Evolutionary conservation across 37 sponge, comb jelly and placozoan species (phyloP).

Genomic region (Chondrilla cf. caribensis): DNA sequence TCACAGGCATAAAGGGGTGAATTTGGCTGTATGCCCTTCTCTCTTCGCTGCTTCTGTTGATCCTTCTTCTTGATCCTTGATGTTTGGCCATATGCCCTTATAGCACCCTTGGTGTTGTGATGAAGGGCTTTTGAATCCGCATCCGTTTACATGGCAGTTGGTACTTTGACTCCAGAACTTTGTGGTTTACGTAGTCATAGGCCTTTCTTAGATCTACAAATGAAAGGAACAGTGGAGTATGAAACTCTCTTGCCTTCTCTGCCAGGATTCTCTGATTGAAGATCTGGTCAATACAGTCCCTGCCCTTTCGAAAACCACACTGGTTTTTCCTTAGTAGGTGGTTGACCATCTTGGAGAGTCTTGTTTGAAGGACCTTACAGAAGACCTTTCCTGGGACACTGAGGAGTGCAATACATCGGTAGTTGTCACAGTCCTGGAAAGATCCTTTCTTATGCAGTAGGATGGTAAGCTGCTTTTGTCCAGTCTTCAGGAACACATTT

Average conservation of each 20-base stretch:
- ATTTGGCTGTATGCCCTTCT: background rate
- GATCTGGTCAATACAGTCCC: slow-evolving; percentile 27
- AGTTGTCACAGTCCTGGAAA: background rate
- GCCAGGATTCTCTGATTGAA: slow-evolving; percentile 6
- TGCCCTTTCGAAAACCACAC: slow-evolving; percentile 36
- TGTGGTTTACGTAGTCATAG: background rate
- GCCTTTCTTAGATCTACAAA: slow-evolving; percentile 22
- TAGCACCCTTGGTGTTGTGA: too few species aligned
- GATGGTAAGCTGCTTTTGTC: background rate
- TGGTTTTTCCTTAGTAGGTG: slow-evolving; percentile 9
- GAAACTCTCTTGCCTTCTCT: slow-evolving; percentile 21
- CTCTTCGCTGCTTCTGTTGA: background rate
- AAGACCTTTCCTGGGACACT: slow-evolving; percentile 30
- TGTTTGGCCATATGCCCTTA: too few species aligned
- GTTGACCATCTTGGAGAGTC: background rate
- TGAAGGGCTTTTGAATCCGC: too few species aligned
- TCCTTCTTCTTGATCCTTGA: background rate
- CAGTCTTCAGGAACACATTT: background rate
- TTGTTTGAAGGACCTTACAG: background rate
- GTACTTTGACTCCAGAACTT: background rate
- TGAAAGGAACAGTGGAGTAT: background rate
- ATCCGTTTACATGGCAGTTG: background rate
- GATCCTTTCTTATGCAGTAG: background rate
- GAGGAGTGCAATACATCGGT: slow-evolving; percentile 16
- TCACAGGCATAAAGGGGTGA: background rate